Percentiles rank a stretch among this genome's conserved stretches.
Evolutionary conservation across 2,888 invertebrate species (phyloP).

Genomic region (Folsomia candida): DNA sequence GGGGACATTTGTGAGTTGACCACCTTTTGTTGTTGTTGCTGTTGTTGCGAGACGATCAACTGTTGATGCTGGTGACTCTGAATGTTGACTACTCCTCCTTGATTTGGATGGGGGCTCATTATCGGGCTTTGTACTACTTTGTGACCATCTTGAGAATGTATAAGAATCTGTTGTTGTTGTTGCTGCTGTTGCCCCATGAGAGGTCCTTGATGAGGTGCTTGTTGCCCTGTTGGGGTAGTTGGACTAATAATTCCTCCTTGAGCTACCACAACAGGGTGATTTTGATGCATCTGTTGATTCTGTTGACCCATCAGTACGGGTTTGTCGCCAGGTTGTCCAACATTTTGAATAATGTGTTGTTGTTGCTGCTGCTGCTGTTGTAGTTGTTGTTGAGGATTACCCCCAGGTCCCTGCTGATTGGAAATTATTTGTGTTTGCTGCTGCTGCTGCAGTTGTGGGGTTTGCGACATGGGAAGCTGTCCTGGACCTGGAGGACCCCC

Average conservation of each 20-base stretch:
- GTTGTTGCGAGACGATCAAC: constrained; percentile 20
- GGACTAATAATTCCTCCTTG: background rate
- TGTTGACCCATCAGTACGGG: too few species aligned
- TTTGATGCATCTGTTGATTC: too few species aligned
- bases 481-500: constrained; percentile 16
- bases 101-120: background rate
- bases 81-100: background rate
- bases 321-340: background rate
- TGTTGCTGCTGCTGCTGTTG: constrained; percentile 14
- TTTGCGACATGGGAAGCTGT: background rate
- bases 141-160: background rate
- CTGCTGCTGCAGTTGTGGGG: constrained; percentile 10
- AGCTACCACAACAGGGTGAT: background rate
- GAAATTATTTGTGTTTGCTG: constrained; percentile 7
- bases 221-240: background rate
- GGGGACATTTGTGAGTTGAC: constrained; percentile 26
- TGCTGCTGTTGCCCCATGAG: constrained; percentile 2
- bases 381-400: background rate
- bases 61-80: constrained; percentile 33
- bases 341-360: background rate
- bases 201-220: background rate
- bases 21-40: constrained; percentile 34
- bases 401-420: background rate
- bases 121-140: background rate
- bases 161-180: constrained; percentile 1